phyloP scores from a whole-genome alignment of 2,888 invertebrate genomes.

The Matsumyia berberina region DNA sequence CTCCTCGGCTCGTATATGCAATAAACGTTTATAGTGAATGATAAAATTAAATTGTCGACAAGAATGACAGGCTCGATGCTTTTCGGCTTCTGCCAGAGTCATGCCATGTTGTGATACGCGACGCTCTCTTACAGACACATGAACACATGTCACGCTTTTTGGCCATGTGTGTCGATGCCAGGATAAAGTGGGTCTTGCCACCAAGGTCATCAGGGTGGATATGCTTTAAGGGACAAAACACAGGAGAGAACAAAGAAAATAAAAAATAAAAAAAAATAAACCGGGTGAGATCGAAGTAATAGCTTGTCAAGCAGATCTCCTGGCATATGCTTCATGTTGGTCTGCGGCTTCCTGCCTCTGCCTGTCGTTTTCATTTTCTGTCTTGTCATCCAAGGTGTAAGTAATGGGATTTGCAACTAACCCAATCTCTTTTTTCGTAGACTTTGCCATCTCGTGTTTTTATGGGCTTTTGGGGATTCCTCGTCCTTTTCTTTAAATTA shows the following conservation, averaged over 20 bases:
- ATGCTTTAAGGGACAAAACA: slow-evolving; percentile 1
- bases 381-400: slow-evolving; percentile 22
- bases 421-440: slow-evolving; percentile 18
- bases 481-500: slow-evolving; percentile 59
- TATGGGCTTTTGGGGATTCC: slow-evolving; percentile 38
- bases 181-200: slow-evolving; percentile 44
- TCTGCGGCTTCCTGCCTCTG: slow-evolving; percentile 16
- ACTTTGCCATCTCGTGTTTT: slow-evolving; percentile 30
- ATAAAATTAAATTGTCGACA: slow-evolving; percentile 76
- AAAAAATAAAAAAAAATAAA: background rate
- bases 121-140: background rate
- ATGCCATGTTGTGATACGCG: slow-evolving; percentile 6
- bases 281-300: slow-evolving; percentile 55
- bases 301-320: slow-evolving; percentile 45
- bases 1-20: slow-evolving; percentile 57
- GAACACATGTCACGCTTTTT: slow-evolving; percentile 50
- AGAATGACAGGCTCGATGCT: slow-evolving; percentile 53
- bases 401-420: slow-evolving; percentile 49
- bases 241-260: background rate
- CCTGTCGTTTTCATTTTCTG: slow-evolving; percentile 15
- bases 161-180: slow-evolving; percentile 21
- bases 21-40: slow-evolving; percentile 73
- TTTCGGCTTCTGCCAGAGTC: slow-evolving; percentile 31
- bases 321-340: slow-evolving; percentile 26
- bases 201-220: slow-evolving; percentile 66